Conservation (phyloP, 2,888 invertebrate species). For the Cephus spinipes region DNA sequence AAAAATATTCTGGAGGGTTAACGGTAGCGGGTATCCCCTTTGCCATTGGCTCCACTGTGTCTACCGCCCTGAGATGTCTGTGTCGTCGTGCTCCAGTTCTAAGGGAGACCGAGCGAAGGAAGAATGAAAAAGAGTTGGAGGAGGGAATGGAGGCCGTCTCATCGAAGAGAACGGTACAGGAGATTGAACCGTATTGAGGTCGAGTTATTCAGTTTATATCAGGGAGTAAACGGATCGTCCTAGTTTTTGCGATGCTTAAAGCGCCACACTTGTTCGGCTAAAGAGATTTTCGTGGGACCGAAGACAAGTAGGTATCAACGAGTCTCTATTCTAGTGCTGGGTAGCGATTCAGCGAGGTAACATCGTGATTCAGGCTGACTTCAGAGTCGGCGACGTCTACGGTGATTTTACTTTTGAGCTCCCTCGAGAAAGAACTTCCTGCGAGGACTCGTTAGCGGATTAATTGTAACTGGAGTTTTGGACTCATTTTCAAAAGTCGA, state of each 20-base stretch:
- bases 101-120: background rate
- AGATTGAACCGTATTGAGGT: slow-evolving; percentile 3
- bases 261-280: background rate
- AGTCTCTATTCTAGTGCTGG: background rate
- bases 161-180: background rate
- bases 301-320: background rate
- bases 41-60: background rate
- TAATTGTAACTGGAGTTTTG: background rate
- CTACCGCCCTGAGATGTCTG: background rate
- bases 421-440: background rate
- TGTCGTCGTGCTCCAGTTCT: background rate
- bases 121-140: background rate
- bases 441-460: background rate
- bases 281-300: background rate
- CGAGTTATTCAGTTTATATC: slow-evolving; percentile 7
- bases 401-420: background rate
- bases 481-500: background rate
- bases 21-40: background rate
- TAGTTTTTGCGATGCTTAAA: background rate
- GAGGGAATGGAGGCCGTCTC: background rate
- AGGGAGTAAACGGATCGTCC: background rate
- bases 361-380: background rate
- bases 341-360: background rate
- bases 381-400: background rate
- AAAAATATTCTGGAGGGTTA: background rate